Conservation (phyloP, 1,140 invertebrate genomes). For the Trichonephila inaurata region DNA sequence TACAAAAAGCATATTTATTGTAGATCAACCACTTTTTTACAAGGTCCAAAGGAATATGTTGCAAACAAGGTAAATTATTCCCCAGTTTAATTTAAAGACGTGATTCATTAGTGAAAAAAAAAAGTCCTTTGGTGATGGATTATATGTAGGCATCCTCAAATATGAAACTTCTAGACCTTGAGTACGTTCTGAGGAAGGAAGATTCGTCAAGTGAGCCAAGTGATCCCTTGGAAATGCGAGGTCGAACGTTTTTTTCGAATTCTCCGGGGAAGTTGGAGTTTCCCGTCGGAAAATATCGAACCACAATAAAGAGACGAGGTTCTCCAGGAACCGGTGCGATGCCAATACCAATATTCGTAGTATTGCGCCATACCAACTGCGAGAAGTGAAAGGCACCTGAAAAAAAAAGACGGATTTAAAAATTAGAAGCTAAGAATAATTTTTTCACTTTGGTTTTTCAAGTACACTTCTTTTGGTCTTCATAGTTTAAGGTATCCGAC, state of each 20-base stretch:
- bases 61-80: too few species aligned
- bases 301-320: conserved; percentile 45
- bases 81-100: too few species aligned
- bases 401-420: neutral
- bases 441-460: too few species aligned
- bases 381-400: conserved; percentile 67
- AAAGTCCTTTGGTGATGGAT: neutral
- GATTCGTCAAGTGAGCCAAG: conserved; percentile 24
- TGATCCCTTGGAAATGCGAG: conserved; percentile 16
- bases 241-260: conserved; percentile 63
- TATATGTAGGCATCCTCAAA: conserved; percentile 58
- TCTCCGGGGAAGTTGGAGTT: conserved; percentile 72
- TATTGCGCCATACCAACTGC: conserved; percentile 53
- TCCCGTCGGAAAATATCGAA: conserved; percentile 54
- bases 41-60: too few species aligned
- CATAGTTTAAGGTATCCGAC: too few species aligned
- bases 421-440: too few species aligned
- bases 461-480: too few species aligned
- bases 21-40: too few species aligned
- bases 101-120: neutral
- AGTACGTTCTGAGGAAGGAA: conserved; percentile 58
- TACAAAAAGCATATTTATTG: too few species aligned
- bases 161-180: conserved; percentile 21
- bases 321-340: conserved; percentile 63
- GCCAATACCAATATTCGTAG: conserved; percentile 55